Conservation (phyloP, 1,140 invertebrate species). For the Alviniconcha marisindica region DNA sequence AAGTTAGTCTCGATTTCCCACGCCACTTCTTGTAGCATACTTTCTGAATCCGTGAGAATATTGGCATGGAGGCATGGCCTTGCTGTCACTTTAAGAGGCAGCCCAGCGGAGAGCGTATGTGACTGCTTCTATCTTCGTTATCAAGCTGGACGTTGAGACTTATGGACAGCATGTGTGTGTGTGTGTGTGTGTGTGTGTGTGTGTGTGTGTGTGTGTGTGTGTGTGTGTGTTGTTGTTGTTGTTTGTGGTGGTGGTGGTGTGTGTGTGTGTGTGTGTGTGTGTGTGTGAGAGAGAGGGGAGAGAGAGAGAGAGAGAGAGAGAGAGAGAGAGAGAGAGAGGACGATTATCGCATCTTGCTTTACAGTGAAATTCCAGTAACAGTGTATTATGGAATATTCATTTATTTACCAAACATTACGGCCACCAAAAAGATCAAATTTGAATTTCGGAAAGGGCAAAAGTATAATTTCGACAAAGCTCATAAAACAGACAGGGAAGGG, state of each 20-base stretch:
- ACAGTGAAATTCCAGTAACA: too few relatives aligned
- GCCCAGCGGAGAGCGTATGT: too few relatives aligned
- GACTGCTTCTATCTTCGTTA: too few relatives aligned
- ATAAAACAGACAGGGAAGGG: too few relatives aligned
- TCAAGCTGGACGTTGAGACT: too few relatives aligned
- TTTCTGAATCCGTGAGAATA: neutral
- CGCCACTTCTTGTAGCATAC: too few relatives aligned
- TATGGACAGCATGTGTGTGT: neutral
- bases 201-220: constrained; percentile 1
- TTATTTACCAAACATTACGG: too few relatives aligned
- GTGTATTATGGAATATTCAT: too few relatives aligned
- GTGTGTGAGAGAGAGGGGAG: neutral
- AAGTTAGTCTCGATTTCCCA: too few relatives aligned
- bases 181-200: neutral
- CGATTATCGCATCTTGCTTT: neutral
- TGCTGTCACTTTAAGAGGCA: neutral
- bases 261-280: neutral
- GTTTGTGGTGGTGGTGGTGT: neutral
- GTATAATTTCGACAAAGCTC: too few relatives aligned
- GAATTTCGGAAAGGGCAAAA: neutral
- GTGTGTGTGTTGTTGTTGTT: neutral
- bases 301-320: neutral
- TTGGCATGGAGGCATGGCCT: neutral
- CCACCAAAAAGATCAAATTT: neutral
- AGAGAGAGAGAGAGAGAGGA: neutral